Evolutionary conservation across 2,888 invertebrate species (phyloP).

Genomic region (Entomobrya multifasciata): DNA sequence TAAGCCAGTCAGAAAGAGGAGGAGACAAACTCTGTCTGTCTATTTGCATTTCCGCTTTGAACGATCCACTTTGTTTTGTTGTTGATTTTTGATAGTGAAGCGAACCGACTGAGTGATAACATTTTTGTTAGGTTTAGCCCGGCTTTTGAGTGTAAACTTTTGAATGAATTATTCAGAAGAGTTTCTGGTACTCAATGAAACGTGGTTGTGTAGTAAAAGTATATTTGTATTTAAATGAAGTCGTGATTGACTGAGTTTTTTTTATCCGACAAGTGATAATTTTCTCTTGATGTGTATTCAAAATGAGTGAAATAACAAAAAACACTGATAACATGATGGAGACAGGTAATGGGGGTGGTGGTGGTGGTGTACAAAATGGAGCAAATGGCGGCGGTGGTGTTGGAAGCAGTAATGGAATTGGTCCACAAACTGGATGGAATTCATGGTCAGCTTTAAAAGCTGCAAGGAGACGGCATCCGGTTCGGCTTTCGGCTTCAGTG

Average conservation of each 20-base stretch:
- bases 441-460: constrained; percentile 79
- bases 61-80: constrained; percentile 8
- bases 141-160: background rate
- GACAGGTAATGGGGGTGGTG: constrained; percentile 22
- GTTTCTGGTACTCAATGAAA: constrained; percentile 3
- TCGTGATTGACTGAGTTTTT: constrained; percentile 1
- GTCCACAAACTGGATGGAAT: constrained; percentile 71
- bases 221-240: constrained; percentile 28
- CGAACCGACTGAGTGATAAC: background rate
- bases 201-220: too few relatives aligned
- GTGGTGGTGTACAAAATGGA: constrained; percentile 5
- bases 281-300: background rate
- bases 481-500: constrained; percentile 71
- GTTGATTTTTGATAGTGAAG: background rate
- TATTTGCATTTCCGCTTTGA: constrained; percentile 62
- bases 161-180: background rate
- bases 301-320: constrained; percentile 46
- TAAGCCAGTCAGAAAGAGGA: background rate
- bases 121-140: background rate
- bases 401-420: constrained; percentile 44
- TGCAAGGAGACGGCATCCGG: constrained; percentile 74
- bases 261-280: background rate
- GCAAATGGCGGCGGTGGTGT: background rate
- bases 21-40: background rate
- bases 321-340: constrained; percentile 9